phyloP scores from a whole-genome alignment of 2,888 invertebrate species.

The Aquatica leii region DNA sequence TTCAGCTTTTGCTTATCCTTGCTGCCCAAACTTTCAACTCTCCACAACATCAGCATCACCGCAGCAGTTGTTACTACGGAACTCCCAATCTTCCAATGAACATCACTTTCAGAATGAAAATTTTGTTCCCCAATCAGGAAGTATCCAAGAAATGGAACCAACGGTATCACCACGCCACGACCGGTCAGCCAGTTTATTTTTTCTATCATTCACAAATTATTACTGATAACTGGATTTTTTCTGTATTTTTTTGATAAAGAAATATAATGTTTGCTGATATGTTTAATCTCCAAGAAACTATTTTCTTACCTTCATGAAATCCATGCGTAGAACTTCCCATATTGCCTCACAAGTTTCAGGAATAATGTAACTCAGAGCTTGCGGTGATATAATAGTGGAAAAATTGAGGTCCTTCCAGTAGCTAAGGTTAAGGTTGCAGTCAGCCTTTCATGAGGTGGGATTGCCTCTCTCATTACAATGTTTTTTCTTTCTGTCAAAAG shows the following conservation, averaged over 20 bases:
- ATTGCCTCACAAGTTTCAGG: no score
- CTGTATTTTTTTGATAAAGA: not conserved
- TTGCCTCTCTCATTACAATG: not conserved
- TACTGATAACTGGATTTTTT: no score
- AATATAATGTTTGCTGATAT: not conserved
- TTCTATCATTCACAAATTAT: no score
- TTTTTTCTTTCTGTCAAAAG: not conserved
- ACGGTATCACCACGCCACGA: not conserved
- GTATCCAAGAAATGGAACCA: no score
- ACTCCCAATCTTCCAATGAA: no score
- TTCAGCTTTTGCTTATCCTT: no score
- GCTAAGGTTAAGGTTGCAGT: no score
- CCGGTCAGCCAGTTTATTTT: not conserved
- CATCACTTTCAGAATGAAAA: no score
- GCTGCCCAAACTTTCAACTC: no score
- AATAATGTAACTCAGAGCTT: not conserved
- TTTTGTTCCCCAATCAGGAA: no score
- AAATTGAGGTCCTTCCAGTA: not conserved
- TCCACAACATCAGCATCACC: no score
- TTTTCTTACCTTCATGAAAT: not conserved
- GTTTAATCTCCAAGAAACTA: not conserved
- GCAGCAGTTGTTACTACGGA: no score
- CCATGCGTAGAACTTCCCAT: not conserved
- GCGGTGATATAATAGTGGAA: not conserved
- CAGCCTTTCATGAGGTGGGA: not conserved